These are phyloP conservation scores for Teinopalpus imperialis DNA, from an alignment of 2,888 invertebrate genomes.

Conservation along the genomic window DNA sequence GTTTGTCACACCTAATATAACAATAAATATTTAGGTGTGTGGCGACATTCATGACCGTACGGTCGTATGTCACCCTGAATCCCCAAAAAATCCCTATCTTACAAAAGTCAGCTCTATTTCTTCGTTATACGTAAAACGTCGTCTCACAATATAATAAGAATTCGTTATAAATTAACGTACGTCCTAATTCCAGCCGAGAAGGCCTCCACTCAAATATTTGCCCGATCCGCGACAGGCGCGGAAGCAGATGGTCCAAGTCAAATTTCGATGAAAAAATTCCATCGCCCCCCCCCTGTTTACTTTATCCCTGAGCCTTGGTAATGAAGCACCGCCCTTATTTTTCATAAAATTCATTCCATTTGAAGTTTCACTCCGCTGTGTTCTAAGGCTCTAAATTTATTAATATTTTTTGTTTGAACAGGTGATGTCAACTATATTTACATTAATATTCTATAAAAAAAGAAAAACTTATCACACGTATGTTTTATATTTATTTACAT, in stretches of 20 bases:
- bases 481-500: too few species aligned
- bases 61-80: too few species aligned
- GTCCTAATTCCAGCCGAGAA: constrained; percentile 34
- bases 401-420: constrained; percentile 1
- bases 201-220: constrained; percentile 59
- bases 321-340: constrained; percentile 48
- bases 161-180: constrained; percentile 44
- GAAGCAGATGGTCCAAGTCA: constrained; percentile 68
- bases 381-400: neutral
- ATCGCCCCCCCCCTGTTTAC: constrained; percentile 47
- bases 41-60: too few species aligned
- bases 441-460: too few species aligned
- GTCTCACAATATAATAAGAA: constrained; percentile 7
- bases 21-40: too few species aligned
- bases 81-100: too few species aligned
- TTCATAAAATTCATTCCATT: constrained; percentile 27
- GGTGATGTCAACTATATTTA: too few species aligned
- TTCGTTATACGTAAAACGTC: too few species aligned
- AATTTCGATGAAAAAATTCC: constrained; percentile 69
- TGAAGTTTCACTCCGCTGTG: neutral
- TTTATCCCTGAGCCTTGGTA: constrained; percentile 45
- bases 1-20: too few species aligned
- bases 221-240: constrained; percentile 50
- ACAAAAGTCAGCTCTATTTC: too few species aligned
- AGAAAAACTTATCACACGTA: too few species aligned